These are phyloP conservation scores for Hypocryptadius cinnamomeus DNA, from an alignment of 2,113 vertebrate genomes.

Conservation along the genomic window DNA sequence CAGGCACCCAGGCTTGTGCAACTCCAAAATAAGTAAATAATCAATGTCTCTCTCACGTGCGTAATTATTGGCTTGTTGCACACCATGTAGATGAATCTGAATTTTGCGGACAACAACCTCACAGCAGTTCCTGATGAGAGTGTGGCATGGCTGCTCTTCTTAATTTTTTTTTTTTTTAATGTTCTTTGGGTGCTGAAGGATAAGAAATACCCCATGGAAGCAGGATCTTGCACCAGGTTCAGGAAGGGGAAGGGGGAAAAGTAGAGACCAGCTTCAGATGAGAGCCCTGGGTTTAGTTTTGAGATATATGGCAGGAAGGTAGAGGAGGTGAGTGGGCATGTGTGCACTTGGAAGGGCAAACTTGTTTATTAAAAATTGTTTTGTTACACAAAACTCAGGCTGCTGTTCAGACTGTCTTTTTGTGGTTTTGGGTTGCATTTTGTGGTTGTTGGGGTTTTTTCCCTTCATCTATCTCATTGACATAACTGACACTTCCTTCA, in stretches of 20 bases:
- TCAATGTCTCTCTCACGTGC: background rate
- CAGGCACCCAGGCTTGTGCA: background rate
- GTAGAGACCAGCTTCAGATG: background rate
- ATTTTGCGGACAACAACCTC: background rate
- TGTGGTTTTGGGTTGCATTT: background rate
- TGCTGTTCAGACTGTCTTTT: background rate
- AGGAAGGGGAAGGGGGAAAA: background rate
- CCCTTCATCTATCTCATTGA: background rate
- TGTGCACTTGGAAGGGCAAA: background rate
- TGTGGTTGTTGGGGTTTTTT: background rate
- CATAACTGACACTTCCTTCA: background rate
- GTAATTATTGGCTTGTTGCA: background rate
- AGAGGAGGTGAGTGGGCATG: background rate
- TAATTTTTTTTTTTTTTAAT: background rate
- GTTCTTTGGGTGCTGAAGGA: background rate
- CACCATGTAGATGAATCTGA: accelerated
- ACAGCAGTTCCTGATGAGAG: background rate
- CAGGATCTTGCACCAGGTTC: background rate
- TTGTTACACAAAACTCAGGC: background rate
- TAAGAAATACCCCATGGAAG: background rate
- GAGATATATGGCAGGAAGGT: background rate
- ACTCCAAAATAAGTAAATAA: background rate
- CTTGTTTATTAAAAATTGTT: background rate
- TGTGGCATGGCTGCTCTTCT: background rate
- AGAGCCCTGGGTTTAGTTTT: background rate